phyloP scores from a whole-genome alignment of 2,113 vertebrate genomes.

The Labrus mixtus region DNA sequence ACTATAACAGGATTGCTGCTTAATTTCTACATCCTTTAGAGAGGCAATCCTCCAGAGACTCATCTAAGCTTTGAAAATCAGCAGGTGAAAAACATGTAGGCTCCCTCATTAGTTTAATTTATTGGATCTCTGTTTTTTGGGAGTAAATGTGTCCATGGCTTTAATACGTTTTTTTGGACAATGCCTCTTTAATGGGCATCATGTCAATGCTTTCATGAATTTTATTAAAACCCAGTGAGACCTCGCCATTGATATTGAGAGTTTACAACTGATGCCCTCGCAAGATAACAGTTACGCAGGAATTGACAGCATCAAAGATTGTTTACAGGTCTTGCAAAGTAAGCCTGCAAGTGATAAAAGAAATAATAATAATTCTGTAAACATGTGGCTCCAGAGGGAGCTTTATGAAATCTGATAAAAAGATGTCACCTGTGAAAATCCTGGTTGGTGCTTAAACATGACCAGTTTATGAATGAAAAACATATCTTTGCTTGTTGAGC shows the following conservation, averaged over 20 bases:
- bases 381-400: not conserved
- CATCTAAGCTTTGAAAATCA: conserved; percentile 20
- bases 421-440: not conserved
- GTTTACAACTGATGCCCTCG: not conserved
- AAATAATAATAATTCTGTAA: too few relatives aligned
- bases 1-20: conserved; percentile 20
- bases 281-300: not conserved
- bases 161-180: not conserved
- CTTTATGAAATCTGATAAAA: not conserved
- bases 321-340: not conserved
- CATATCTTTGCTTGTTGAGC: not conserved
- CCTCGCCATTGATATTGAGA: not conserved
- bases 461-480: not conserved
- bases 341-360: not conserved
- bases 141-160: not conserved
- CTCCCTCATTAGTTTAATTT: not conserved
- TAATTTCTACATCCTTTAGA: conserved; percentile 34
- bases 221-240: not conserved
- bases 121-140: not conserved
- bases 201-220: not conserved
- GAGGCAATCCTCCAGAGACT: not conserved
- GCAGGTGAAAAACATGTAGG: not conserved
- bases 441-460: not conserved
- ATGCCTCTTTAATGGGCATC: not conserved
- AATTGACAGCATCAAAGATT: not conserved